Evolutionary conservation across 2,113 vertebrate genomes (phyloP).

Genomic region (Spheniscus mendiculus): DNA sequence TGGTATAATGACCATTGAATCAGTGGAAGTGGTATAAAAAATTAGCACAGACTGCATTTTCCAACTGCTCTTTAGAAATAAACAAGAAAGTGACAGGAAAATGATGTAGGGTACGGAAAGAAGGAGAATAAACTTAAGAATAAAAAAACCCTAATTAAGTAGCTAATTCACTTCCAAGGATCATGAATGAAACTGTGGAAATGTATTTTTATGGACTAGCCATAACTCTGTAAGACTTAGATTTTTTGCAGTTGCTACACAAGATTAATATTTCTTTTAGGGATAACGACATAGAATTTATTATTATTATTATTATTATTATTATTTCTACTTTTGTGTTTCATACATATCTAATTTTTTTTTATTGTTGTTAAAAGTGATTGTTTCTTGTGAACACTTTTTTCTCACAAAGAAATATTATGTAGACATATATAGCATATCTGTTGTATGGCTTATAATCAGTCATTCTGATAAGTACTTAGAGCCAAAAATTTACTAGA

Average conservation of each 20-base stretch:
- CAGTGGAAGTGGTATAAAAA: background rate
- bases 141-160: background rate
- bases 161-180: background rate
- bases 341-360: too few species aligned
- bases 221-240: background rate
- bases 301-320: background rate
- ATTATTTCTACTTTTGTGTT: background rate
- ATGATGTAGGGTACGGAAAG: fast-evolving
- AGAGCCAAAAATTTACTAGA: background rate
- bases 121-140: background rate
- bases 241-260: background rate
- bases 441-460: background rate
- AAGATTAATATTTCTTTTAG: background rate
- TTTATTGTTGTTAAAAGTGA: background rate
- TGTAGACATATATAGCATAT: background rate
- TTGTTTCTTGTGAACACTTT: background rate
- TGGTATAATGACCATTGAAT: background rate
- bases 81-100: background rate
- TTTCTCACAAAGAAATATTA: background rate
- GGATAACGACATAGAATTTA: background rate
- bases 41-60: background rate
- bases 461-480: background rate
- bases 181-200: background rate
- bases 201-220: background rate
- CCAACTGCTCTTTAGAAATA: background rate